phyloP scores from a whole-genome alignment of 2,113 vertebrate species.

The Cricetomys ansorgei region DNA sequence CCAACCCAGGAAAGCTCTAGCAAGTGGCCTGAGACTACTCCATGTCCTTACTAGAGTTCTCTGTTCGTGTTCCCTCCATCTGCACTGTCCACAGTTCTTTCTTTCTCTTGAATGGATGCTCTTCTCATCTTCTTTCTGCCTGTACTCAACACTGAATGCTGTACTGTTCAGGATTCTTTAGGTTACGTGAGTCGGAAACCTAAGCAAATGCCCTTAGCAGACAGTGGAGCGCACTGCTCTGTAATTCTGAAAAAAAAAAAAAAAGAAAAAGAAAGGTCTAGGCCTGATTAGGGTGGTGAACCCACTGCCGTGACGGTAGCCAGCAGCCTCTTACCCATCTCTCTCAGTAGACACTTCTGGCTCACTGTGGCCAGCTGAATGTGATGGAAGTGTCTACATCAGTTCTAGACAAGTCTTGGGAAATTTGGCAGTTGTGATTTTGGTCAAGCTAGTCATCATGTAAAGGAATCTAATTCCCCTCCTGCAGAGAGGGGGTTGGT shows the following conservation, averaged over 20 bases:
- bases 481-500: neutral
- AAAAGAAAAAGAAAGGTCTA: too few species aligned
- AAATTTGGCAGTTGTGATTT: constrained; percentile 12
- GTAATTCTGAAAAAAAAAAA: neutral
- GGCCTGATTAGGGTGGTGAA: neutral
- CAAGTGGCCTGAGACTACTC: neutral
- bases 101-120: constrained; percentile 7
- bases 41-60: neutral
- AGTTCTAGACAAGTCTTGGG: neutral
- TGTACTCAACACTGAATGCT: neutral
- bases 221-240: neutral
- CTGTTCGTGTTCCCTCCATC: neutral
- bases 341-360: neutral
- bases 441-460: neutral
- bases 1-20: neutral
- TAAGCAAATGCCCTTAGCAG: neutral
- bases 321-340: neutral
- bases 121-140: neutral
- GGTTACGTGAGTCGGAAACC: neutral
- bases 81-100: neutral
- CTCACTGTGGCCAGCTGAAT: neutral
- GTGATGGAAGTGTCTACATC: neutral
- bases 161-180: neutral
- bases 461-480: neutral
- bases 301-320: accelerated